These are phyloP conservation scores for Onthophagus taurus DNA, from an alignment of 1,140 invertebrate species.

Conservation along the genomic window DNA sequence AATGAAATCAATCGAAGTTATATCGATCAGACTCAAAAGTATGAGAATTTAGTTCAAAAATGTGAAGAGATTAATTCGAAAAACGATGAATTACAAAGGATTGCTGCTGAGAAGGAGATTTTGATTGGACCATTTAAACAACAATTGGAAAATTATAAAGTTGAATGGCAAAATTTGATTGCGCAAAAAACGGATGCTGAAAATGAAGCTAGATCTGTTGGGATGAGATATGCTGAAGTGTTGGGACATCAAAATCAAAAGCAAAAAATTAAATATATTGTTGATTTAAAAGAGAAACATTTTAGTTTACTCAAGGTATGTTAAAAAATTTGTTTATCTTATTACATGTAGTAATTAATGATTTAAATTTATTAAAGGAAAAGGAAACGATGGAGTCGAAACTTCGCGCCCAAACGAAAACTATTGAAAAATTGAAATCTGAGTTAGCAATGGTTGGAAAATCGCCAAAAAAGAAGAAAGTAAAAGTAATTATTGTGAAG, in stretches of 20 bases:
- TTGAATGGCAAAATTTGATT: conserved; percentile 19
- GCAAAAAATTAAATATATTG: conserved; percentile 56
- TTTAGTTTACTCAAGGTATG: conserved; percentile 22
- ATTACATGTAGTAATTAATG: not conserved
- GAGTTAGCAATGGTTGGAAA: too few species aligned
- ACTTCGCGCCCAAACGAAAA: conserved; percentile 20
- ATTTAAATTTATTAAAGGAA: conserved; percentile 17
- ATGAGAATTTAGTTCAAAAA: conserved; percentile 28
- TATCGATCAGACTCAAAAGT: conserved; percentile 32
- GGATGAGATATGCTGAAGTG: conserved; percentile 50
- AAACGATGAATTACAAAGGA: conserved; percentile 4
- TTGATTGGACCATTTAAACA: conserved; percentile 27
- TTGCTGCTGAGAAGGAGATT: conserved; percentile 22
- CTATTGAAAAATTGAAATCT: conserved; percentile 29
- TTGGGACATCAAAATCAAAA: conserved; percentile 58
- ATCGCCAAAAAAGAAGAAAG: too few species aligned
- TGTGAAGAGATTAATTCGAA: conserved; percentile 20
- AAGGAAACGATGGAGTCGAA: conserved; percentile 23
- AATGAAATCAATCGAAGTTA: conserved; percentile 29
- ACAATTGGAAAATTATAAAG: conserved; percentile 23
- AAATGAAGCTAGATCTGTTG: conserved; percentile 38
- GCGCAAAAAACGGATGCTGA: conserved; percentile 22
- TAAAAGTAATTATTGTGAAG: too few species aligned
- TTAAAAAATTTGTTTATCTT: not conserved
- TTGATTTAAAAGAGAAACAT: conserved; percentile 51